A percentile compares a stretch with the other conserved stretches of the same genome.
Conservation (phyloP, 2,888 invertebrate species). For the Xylophagus ater region DNA sequence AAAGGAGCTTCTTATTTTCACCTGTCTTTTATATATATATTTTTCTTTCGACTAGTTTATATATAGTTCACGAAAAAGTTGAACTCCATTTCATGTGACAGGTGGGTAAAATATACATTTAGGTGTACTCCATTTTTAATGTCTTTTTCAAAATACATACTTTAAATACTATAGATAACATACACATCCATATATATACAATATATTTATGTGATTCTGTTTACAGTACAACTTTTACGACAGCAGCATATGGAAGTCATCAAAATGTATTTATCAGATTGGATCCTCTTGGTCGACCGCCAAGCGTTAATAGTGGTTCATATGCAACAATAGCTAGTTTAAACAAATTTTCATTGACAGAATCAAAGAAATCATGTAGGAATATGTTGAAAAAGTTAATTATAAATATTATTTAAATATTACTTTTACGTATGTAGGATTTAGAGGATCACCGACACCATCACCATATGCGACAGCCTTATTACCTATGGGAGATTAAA, state of each 20-base stretch:
- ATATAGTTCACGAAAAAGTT: too few species aligned
- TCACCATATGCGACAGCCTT: conserved; percentile 63
- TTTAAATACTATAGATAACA: too few species aligned
- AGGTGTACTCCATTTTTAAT: too few species aligned
- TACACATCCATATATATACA: too few species aligned
- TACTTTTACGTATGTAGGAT: conserved; percentile 25
- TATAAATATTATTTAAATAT: conserved; percentile 1
- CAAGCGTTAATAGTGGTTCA: conserved; percentile 65
- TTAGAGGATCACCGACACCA: conserved; percentile 43
- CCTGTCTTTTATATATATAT: too few species aligned
- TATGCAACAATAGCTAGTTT: conserved; percentile 76
- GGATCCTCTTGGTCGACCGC: conserved; percentile 59
- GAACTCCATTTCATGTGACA: too few species aligned
- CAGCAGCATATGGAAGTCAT: conserved; percentile 62
- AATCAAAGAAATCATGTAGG: conserved; percentile 37
- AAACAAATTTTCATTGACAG: conserved; percentile 55
- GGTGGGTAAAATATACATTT: too few species aligned
- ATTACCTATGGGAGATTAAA: conserved; percentile 40
- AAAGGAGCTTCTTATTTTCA: too few species aligned
- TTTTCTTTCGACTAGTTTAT: too few species aligned
- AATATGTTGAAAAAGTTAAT: background rate
- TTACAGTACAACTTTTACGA: conserved; percentile 63
- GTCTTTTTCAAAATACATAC: too few species aligned
- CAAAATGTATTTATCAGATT: conserved; percentile 66
- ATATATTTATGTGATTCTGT: too few species aligned